A percentile compares a stretch with the other conserved stretches of the same genome.
These are phyloP conservation scores for Myodes glareolus DNA, from an alignment of 2,113 vertebrate species.

Conservation along the genomic window DNA sequence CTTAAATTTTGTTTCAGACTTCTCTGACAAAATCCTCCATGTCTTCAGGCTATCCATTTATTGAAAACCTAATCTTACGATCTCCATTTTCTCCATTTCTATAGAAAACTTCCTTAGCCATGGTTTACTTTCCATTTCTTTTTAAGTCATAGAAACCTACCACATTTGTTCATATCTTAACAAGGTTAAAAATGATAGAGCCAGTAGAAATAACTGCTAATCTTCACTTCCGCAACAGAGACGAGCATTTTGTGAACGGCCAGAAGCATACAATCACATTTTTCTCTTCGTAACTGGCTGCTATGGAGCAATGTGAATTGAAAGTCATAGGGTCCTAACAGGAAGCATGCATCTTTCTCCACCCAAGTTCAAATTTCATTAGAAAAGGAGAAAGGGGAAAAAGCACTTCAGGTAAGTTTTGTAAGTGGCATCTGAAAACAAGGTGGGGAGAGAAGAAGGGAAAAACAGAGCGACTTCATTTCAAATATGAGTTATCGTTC, in stretches of 20 bases:
- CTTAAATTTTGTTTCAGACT: background rate
- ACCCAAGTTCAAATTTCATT: background rate
- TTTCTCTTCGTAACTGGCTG: background rate
- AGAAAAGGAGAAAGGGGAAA: background rate
- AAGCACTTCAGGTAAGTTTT: background rate
- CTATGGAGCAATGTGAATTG: slow-evolving; percentile 15
- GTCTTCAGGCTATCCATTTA: background rate
- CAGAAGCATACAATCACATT: background rate
- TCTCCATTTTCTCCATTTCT: slow-evolving; percentile 23
- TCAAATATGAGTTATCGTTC: slow-evolving; percentile 20
- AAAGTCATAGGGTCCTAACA: slow-evolving; percentile 19
- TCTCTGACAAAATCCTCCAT: background rate
- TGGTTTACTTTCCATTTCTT: background rate
- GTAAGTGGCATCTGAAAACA: background rate
- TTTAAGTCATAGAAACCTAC: slow-evolving; percentile 35
- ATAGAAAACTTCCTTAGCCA: background rate
- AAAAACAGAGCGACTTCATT: background rate
- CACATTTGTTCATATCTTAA: slow-evolving; percentile 64
- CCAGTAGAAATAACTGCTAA: background rate
- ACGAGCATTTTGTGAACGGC: slow-evolving; percentile 43
- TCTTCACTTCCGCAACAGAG: slow-evolving; percentile 13
- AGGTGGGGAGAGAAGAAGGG: background rate
- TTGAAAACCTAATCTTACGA: slow-evolving; percentile 3
- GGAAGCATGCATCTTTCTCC: slow-evolving; percentile 15
- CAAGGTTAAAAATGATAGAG: slow-evolving; percentile 57